These are phyloP conservation scores for Echinometra lucunter DNA, from an alignment of 53 echinoderm and acorn worm genomes.

Conservation along the genomic window DNA sequence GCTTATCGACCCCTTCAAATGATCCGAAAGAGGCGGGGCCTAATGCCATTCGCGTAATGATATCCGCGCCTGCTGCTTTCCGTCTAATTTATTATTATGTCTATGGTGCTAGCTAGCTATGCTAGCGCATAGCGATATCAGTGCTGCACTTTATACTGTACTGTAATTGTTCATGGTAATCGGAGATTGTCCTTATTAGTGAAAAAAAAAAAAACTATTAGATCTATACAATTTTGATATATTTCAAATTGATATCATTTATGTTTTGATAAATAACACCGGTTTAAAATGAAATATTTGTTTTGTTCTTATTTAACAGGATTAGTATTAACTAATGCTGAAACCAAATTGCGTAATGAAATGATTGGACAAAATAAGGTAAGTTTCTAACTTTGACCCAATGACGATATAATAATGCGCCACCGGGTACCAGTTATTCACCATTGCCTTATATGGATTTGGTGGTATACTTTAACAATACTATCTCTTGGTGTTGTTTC, in stretches of 20 bases:
- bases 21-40: too few relatives aligned
- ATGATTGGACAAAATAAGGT: background rate
- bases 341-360: background rate
- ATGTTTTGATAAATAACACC: too few relatives aligned
- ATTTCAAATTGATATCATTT: too few relatives aligned
- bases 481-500: background rate
- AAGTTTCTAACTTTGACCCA: slow-evolving; percentile 58
- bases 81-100: too few relatives aligned
- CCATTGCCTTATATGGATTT: slow-evolving; percentile 6
- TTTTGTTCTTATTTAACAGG: background rate
- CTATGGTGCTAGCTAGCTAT: too few relatives aligned
- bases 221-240: too few relatives aligned
- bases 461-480: background rate
- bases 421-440: background rate
- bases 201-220: too few relatives aligned
- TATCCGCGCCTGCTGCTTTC: too few relatives aligned
- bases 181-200: background rate
- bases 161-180: background rate
- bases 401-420: slow-evolving; percentile 4
- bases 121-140: too few relatives aligned
- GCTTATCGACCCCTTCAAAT: too few relatives aligned
- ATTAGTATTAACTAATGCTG: background rate
- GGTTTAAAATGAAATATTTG: background rate
- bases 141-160: background rate
- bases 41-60: too few relatives aligned